Evolutionary conservation across 2,888 invertebrate genomes (phyloP), one percentile per base, ranked within the genome.

Genomic region (Uloborus plumipes): DNA sequence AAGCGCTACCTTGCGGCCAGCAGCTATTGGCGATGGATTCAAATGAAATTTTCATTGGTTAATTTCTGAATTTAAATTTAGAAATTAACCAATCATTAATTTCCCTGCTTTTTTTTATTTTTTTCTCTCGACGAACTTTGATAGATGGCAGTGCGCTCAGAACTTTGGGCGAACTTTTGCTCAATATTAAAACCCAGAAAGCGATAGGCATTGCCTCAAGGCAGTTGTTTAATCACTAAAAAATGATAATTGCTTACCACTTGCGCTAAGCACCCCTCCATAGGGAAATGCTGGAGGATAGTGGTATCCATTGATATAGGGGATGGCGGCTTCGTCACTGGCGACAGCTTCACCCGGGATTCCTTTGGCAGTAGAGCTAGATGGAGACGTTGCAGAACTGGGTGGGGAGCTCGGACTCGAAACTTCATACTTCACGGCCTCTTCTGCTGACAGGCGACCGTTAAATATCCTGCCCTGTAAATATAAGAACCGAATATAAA

Each of bases 261-360:
- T n/a, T 16, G 50, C 51, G 4, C 26, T 61, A 13, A 67, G 67
- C 0, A 65, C 16, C 59, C 58, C 71, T n/a, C 76, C 65, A 31
- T 66, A 82, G 3, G 82, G 82, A 65, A 82, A 82, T n/a, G 76
- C 82, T n/a, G 75, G 71, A 11, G 71, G 66, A 20, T 82, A 76
- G 20, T 47, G 64, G 9, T 66, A 81, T 9, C 82, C 82, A 18
- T 82, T 82, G 15, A 82, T 31, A 18, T 76, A 82, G 11, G 82
- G 71, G 6, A 49, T 64, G 39, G 39, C 18, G n/a, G 59, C 31
- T n/a, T 80, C 73, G 1, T n/a, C n/a, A 16, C 69, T 80, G 14
- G n/a, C 22, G 26, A 50, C 50, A n/a, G 39, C 51, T n/a, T 67
- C 66, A 13, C 66, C 66, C 0, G 50, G 50, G 39, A 39, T 11